Evolutionary conservation across 2,888 invertebrate genomes (phyloP), one percentile per base, ranked within the genome.

Genomic region (Dryococelus australis): DNA sequence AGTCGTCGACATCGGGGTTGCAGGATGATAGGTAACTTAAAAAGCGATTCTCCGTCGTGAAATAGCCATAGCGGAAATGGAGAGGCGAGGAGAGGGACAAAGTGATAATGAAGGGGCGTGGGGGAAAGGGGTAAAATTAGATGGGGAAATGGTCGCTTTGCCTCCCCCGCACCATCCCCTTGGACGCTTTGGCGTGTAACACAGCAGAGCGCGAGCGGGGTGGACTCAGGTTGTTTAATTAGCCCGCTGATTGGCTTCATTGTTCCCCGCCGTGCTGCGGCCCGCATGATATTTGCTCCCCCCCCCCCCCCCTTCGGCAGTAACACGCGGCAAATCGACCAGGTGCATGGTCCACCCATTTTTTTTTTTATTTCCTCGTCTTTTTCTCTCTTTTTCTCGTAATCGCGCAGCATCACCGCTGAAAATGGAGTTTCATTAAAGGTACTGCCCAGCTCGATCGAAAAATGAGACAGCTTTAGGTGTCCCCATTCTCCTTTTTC

Each of bases 221-320:
- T 65, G 65, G 65, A 65, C 65, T 65, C 65, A 65, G 65, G 65
- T 65, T 65, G 65, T 65, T 65, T 65, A 65, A 65, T 65, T 65
- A 65, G 65, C 65, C 65, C 16, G 65, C 65, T 65, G 65, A 65
- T 65, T 65, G 65, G 65, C 65, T 65, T 65, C 65, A 65, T 65
- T 65, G 65, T 65, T 65, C 65, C 16, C 65, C 65, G n/a, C 65
- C 65, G 24, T 65, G 65, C 65, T 65, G 65, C 65, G 65, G 65
- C 65, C 65, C n/a, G 65, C 20, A 47, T 47, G 47, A 65, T 65
- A 65, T 65, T 65, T 65, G 65, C 65, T n/a, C 65, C 65, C 8
- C 5, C 47, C 47, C 47, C 47, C 35, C 47, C 8, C 2, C 47
- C 47, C 47, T 47, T 16, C n/a, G 0, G 12, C 47, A 16, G 24